Conservation (phyloP, 2,797 vertebrate genomes). For the Gallirallus australis region DNA sequence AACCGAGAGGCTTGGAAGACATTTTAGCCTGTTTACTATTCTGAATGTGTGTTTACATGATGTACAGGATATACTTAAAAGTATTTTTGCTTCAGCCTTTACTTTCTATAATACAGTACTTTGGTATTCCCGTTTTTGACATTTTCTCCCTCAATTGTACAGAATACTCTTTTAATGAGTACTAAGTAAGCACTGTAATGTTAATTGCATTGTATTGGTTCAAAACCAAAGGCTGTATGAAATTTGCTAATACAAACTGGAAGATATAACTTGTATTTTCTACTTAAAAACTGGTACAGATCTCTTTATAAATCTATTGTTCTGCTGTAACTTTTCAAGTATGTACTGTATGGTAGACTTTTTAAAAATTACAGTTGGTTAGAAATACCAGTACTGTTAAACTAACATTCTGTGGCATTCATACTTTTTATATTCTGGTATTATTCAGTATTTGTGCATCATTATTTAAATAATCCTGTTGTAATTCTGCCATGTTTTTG, state of each 20-base stretch:
- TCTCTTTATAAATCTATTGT: constrained; percentile 68
- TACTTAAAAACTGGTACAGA: constrained; percentile 70
- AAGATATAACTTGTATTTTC: constrained; percentile 73
- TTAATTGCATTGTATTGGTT: constrained; percentile 62
- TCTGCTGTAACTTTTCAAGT: constrained; percentile 68
- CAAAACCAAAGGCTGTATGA: constrained; percentile 77
- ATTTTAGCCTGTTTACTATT: constrained; percentile 67
- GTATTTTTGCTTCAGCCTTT: constrained; percentile 79
- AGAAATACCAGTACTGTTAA: constrained; percentile 40
- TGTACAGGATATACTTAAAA: constrained; percentile 75
- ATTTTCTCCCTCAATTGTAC: constrained; percentile 25
- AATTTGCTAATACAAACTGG: constrained; percentile 64
- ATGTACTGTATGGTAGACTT: constrained; percentile 24
- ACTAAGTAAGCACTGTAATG: constrained; percentile 20
- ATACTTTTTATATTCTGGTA: constrained; percentile 33
- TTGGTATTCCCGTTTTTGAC: constrained; percentile 56
- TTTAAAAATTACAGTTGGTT: constrained; percentile 32
- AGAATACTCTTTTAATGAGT: constrained; percentile 32
- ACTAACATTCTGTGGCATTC: neutral
- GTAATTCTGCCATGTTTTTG: constrained; percentile 1
- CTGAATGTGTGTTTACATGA: constrained; percentile 76
- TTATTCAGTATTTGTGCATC: neutral
- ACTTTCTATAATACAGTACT: constrained; percentile 64
- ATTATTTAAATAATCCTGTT: constrained; percentile 11
- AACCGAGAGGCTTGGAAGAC: constrained; percentile 47